Evolutionary conservation across 2,797 vertebrate genomes (phyloP), one percentile per base, ranked within the genome.

Genomic region (Acrocephalus scirpaceus): DNA sequence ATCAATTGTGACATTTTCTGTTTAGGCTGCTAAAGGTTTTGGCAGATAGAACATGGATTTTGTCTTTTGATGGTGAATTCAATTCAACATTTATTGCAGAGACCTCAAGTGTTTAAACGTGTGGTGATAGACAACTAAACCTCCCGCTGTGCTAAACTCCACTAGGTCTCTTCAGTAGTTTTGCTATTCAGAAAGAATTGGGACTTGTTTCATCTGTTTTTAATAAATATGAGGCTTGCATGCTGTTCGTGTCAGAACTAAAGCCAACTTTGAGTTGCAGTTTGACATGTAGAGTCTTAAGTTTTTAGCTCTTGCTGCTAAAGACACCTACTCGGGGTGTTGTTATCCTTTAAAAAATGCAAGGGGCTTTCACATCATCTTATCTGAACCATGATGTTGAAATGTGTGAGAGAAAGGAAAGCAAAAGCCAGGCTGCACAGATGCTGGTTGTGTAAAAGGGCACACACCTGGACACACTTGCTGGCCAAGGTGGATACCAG

Each of bases 1-100:
- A 97, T 97, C 91, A 94, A 74, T 96, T 96, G 88, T 96, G 95
- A 96, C 95, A 93, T 95, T 96, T 95, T 95, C 91, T 95, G 91
- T 96, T 96, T 94, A 94, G 95, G 77, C 92, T 94, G 90, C 88
- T 94, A 93, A 96, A 93, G 93, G 54, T 95, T 96, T 96, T 96
- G 96, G 94, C 92, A 92, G 96, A 85, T 85, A 94, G 91, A 96
- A 96, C 88, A 90, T 91, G 96, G 90, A 92, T 96, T 97, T 95
- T 94, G 92, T 97, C 93, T 96, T 95, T 94, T 97, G 96, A 96
- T 95, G 82, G 73, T 88, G 92, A 95, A 95, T 92, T 94, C 81
- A 93, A 62, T 94, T 91, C 94, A 95, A 21, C 77, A 67, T 94
- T 96, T 95, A 89, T 83, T 85, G 77, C 74, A n/a, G 90, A 88